Evolutionary conservation across 2,888 invertebrate species (phyloP).

Genomic region (Leptopilina drosophilae): DNA sequence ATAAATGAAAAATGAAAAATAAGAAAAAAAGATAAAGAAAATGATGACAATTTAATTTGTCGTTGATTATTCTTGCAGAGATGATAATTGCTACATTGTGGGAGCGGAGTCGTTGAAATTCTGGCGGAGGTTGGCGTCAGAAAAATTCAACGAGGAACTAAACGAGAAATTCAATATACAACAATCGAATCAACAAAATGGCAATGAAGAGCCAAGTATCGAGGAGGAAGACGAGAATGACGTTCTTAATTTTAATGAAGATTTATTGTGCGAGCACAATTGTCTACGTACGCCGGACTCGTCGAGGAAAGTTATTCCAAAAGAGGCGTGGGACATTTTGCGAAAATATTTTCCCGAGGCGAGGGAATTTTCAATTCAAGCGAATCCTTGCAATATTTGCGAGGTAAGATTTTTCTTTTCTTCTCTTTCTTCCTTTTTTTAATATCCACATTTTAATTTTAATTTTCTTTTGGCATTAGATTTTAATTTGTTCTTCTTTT

Average conservation of each 20-base stretch:
- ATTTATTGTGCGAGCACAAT: slow-evolving; percentile 79
- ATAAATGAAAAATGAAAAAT: no score
- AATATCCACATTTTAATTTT: background rate
- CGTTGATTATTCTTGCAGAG: slow-evolving; percentile 55
- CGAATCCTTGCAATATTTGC: slow-evolving; percentile 71
- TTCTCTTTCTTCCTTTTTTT: no score
- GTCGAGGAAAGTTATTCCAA: slow-evolving; percentile 77
- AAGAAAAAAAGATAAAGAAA: no score
- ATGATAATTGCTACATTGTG: slow-evolving; percentile 77
- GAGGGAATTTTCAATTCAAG: slow-evolving; percentile 71
- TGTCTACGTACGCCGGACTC: slow-evolving; percentile 70
- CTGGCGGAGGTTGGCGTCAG: slow-evolving; percentile 78
- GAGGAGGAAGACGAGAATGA: slow-evolving; percentile 72
- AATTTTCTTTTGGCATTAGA: background rate
- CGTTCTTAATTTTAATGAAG: slow-evolving; percentile 78
- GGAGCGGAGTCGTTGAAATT: slow-evolving; percentile 79
- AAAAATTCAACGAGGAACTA: slow-evolving; percentile 67
- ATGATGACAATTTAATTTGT: background rate
- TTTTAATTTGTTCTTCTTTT: background rate
- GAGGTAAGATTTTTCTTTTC: slow-evolving; percentile 59
- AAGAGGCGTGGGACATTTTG: slow-evolving; percentile 78
- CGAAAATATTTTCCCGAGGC: slow-evolving; percentile 77
- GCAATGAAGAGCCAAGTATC: slow-evolving; percentile 56
- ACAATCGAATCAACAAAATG: slow-evolving; percentile 43
- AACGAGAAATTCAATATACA: slow-evolving; percentile 49